Conservation (phyloP, 2,797 vertebrate species). For the Holocentrus rufus region DNA sequence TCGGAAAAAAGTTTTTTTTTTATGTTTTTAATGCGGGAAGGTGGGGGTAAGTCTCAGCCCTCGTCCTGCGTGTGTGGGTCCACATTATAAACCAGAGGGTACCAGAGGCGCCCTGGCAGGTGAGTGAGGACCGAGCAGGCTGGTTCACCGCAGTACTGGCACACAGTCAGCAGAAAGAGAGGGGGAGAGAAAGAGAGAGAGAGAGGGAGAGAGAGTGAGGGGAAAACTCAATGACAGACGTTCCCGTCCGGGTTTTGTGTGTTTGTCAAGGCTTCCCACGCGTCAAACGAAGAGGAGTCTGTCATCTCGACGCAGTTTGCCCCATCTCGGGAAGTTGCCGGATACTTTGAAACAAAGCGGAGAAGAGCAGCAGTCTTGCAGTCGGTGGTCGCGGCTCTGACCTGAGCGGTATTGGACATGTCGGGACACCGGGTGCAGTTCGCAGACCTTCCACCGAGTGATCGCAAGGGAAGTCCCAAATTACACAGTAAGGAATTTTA, state of each 20-base stretch:
- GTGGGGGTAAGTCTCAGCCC: conserved; percentile 6
- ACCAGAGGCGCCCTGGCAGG: conserved; percentile 48
- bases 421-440: conserved; percentile 87
- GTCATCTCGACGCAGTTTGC: conserved; percentile 4
- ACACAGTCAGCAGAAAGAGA: conserved; percentile 3
- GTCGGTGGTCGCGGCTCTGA: conserved; percentile 39
- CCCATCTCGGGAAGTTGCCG: conserved; percentile 63
- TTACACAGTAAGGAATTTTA: conserved; percentile 77
- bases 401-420: conserved; percentile 69
- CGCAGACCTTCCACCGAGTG: conserved; percentile 79
- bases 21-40: conserved; percentile 36
- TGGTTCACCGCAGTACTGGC: conserved; percentile 68
- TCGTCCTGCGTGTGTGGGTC: conserved; percentile 14
- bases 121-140: conserved; percentile 53
- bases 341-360: conserved; percentile 60
- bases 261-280: conserved; percentile 41
- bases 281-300: conserved; percentile 26
- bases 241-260: conserved; percentile 6
- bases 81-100: conserved; percentile 20
- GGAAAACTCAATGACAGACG: conserved; percentile 53
- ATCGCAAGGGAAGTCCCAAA: conserved; percentile 77
- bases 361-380: conserved; percentile 15
- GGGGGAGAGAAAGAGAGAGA: conserved; percentile 2
- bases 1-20: conserved; percentile 60
- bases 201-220: conserved; percentile 22